Percentiles rank a stretch among this genome's conserved stretches.
phyloP scores from a whole-genome alignment of 2,888 invertebrate genomes.

The Chironomus tentans region DNA sequence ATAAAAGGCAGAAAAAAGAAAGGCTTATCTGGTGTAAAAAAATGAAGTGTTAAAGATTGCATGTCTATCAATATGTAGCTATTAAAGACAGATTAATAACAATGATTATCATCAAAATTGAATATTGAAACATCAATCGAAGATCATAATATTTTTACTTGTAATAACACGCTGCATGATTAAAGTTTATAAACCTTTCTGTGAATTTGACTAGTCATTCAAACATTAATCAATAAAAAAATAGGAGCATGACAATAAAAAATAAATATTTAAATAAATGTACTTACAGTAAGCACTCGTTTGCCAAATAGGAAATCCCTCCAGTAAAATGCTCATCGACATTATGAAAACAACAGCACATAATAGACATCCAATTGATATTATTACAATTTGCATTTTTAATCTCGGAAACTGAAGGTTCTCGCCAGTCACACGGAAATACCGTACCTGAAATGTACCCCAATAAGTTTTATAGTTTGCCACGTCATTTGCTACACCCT shows the following conservation, averaged over 20 bases:
- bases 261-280: neutral
- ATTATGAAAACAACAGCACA: slow-evolving; percentile 52
- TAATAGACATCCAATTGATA: slow-evolving; percentile 53
- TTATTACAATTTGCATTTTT: slow-evolving; percentile 51
- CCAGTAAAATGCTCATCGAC: slow-evolving; percentile 50
- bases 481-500: slow-evolving; percentile 60
- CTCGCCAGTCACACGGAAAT: slow-evolving; percentile 50
- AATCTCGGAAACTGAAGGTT: slow-evolving; percentile 53
- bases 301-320: slow-evolving; percentile 55
- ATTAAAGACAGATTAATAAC: neutral
- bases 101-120: no score
- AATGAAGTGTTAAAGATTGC: no score
- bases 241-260: neutral
- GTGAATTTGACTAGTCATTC: no score
- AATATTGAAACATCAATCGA: neutral
- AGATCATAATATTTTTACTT: neutral
- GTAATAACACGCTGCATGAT: no score
- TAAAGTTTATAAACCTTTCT: no score
- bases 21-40: no score
- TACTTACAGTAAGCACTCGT: slow-evolving; percentile 40
- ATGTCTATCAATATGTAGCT: no score
- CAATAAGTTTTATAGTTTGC: slow-evolving; percentile 60
- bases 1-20: no score
- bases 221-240: no score
- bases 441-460: slow-evolving; percentile 56